Conservation (phyloP, 2,797 vertebrate genomes). For the Crenuchus spilurus region DNA sequence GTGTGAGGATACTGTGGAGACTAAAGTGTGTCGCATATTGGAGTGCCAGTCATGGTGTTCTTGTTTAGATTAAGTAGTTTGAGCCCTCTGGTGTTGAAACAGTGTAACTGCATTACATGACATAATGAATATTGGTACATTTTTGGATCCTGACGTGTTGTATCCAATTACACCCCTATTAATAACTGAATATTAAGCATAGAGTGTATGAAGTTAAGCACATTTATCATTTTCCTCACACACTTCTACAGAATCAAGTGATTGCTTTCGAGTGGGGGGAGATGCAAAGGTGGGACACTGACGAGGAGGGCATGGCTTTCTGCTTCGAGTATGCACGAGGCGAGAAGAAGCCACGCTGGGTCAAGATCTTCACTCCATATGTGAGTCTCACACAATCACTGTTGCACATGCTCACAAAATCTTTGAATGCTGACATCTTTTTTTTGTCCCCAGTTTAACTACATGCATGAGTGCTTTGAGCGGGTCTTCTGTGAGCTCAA, state of each 20-base stretch:
- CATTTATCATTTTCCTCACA: background rate
- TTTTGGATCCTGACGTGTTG: too few species aligned
- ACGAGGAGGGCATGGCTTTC: conserved; percentile 97
- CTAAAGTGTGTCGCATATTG: too few species aligned
- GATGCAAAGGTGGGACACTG: conserved; percentile 98
- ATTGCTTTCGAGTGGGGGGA: conserved; percentile 95
- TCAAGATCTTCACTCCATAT: conserved; percentile 97
- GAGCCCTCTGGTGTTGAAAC: too few species aligned
- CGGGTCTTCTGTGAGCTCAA: conserved; percentile 97
- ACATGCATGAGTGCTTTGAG: conserved; percentile 99
- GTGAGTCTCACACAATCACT: conserved; percentile 74
- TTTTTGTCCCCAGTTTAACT: conserved; percentile 88
- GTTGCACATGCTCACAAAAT: background rate
- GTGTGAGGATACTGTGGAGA: too few species aligned
- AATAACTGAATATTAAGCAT: background rate
- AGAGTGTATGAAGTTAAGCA: background rate
- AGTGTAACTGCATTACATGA: too few species aligned
- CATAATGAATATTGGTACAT: too few species aligned
- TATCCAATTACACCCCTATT: too few species aligned
- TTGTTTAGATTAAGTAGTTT: too few species aligned
- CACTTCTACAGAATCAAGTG: conserved; percentile 95
- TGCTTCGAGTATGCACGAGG: conserved; percentile 94
- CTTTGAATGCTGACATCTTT: background rate
- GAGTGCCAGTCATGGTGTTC: too few species aligned
- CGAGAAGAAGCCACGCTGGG: conserved; percentile 98